A percentile compares a stretch with the other conserved stretches of the same genome.
Conservation (phyloP, 2,113 vertebrate genomes). For the Cnemophilus loriae region DNA sequence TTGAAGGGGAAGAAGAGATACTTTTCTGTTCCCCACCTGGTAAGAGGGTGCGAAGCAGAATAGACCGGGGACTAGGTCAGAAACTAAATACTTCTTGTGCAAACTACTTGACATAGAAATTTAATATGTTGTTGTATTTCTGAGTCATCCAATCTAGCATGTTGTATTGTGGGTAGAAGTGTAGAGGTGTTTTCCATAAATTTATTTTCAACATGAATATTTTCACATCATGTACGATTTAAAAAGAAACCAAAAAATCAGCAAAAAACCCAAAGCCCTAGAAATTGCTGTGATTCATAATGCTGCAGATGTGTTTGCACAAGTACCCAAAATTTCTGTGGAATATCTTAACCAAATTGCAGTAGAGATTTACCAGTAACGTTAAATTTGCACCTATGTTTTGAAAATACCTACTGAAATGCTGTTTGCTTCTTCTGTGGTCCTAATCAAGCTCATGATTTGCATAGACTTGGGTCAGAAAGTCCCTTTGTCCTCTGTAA, state of each 20-base stretch:
- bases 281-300: not conserved
- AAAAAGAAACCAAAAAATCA: not conserved
- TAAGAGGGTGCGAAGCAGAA: not conserved
- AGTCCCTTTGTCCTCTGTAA: not conserved
- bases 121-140: not conserved
- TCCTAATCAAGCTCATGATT: not conserved
- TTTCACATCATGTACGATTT: not conserved
- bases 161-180: not conserved
- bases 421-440: not conserved
- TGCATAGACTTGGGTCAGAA: not conserved
- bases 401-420: not conserved
- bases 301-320: not conserved
- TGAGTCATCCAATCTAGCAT: not conserved
- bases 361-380: not conserved
- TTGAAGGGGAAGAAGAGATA: not conserved
- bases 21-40: not conserved
- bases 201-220: not conserved
- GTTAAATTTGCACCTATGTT: not conserved
- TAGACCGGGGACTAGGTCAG: not conserved
- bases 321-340: not conserved
- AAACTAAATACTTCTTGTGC: accelerated
- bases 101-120: not conserved
- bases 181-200: not conserved
- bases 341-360: not conserved
- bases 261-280: not conserved